Conservation (phyloP, 2,888 invertebrate species). For the Automeris io region DNA sequence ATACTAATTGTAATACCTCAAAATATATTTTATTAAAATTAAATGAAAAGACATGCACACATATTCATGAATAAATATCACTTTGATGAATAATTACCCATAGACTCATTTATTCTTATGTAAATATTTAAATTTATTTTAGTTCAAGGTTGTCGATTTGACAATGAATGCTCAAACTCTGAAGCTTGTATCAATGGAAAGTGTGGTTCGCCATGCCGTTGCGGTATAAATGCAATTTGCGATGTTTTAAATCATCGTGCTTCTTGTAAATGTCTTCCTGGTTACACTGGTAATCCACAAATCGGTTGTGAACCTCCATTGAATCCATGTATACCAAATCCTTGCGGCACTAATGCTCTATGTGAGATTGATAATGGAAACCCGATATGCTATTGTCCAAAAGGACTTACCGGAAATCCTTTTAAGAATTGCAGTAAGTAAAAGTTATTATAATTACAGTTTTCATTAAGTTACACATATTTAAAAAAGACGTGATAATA, state of each 20-base stretch:
- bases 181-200: conserved; percentile 87
- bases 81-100: too few species aligned
- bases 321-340: conserved; percentile 89
- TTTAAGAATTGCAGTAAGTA: conserved; percentile 93
- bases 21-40: too few species aligned
- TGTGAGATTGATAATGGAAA: conserved; percentile 91
- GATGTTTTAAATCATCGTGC: conserved; percentile 88
- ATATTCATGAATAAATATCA: too few species aligned
- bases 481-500: too few species aligned
- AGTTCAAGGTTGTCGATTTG: conserved; percentile 83
- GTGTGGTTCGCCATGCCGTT: conserved; percentile 86
- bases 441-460: conserved; percentile 1
- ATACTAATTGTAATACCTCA: too few species aligned
- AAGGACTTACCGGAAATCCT: conserved; percentile 93
- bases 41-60: too few species aligned
- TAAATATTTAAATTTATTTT: conserved; percentile 32
- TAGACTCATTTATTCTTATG: conserved; percentile 7
- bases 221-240: conserved; percentile 88
- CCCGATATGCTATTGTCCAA: conserved; percentile 93
- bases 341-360: conserved; percentile 90
- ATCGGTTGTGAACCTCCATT: conserved; percentile 83
- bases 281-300: conserved; percentile 87
- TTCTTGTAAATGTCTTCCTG: conserved; percentile 88
- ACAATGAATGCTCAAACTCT: conserved; percentile 83
- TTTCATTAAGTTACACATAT: too few species aligned